Conservation (phyloP, 2,888 invertebrate species). For the Brachyptera putata region DNA sequence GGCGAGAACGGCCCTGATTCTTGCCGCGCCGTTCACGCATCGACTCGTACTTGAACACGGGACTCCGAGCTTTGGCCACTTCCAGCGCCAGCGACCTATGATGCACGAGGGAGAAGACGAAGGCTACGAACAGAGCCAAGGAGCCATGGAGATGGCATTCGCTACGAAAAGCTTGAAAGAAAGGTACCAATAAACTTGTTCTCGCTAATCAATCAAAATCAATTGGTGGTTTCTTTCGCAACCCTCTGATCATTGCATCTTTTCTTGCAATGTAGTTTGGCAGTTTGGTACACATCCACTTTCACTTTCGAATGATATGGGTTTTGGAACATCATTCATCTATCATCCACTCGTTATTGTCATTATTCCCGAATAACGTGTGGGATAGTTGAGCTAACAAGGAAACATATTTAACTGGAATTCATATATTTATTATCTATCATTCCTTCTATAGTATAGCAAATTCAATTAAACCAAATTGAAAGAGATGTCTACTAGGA, state of each 20-base stretch:
- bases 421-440: too few species aligned
- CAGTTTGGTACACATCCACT: background rate
- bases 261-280: background rate
- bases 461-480: too few species aligned
- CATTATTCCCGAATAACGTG: too few species aligned
- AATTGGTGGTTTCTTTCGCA: too few species aligned
- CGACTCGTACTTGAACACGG: conserved; percentile 44
- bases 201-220: too few species aligned
- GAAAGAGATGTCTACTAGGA: too few species aligned
- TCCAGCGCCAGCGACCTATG: conserved; percentile 43
- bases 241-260: too few species aligned
- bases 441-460: too few species aligned
- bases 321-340: too few species aligned
- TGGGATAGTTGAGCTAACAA: too few species aligned
- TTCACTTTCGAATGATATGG: background rate
- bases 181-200: conserved; percentile 40
- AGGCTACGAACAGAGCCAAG: conserved; percentile 46
- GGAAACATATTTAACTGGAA: too few species aligned
- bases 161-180: conserved; percentile 50
- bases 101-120: conserved; percentile 44
- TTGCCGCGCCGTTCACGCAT: conserved; percentile 39
- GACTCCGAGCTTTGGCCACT: conserved; percentile 47
- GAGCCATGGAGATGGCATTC: conserved; percentile 51
- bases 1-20: conserved; percentile 42
- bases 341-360: too few species aligned